Conservation (phyloP, 2,797 vertebrate species). For the Spheniscus humboldti region DNA sequence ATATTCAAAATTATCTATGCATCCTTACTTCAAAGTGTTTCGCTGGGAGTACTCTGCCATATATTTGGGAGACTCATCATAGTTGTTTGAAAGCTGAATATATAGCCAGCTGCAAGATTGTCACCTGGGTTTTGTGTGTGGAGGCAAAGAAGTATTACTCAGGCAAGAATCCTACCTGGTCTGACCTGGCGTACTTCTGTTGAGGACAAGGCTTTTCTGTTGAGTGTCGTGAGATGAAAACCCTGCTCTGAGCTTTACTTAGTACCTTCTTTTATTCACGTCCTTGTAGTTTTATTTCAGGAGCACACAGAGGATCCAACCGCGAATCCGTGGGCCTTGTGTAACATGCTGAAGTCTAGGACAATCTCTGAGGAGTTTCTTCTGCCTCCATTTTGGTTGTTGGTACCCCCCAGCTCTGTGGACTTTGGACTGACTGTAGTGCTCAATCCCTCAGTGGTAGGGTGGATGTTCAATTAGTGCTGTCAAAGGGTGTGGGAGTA, state of each 20-base stretch:
- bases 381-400: not conserved
- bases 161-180: not conserved
- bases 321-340: not conserved
- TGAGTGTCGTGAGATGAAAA: not conserved
- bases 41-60: not conserved
- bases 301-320: not conserved
- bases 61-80: constrained; percentile 4
- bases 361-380: not conserved
- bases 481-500: not conserved
- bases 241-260: not conserved
- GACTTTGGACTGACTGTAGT: not conserved
- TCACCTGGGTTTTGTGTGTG: not conserved
- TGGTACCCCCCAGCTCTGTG: not conserved
- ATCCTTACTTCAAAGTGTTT: constrained; percentile 55
- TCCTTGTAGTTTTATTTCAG: not conserved
- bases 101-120: not conserved
- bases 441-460: not conserved
- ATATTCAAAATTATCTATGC: constrained; percentile 30
- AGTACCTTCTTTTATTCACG: not conserved
- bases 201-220: not conserved
- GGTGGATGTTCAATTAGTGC: not conserved
- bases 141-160: constrained; percentile 1
- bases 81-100: constrained; percentile 31
- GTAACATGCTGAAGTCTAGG: not conserved
- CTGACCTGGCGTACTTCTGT: not conserved